These are phyloP conservation scores for Cairina moschata DNA, from an alignment of 2,113 vertebrate species.

Conservation along the genomic window DNA sequence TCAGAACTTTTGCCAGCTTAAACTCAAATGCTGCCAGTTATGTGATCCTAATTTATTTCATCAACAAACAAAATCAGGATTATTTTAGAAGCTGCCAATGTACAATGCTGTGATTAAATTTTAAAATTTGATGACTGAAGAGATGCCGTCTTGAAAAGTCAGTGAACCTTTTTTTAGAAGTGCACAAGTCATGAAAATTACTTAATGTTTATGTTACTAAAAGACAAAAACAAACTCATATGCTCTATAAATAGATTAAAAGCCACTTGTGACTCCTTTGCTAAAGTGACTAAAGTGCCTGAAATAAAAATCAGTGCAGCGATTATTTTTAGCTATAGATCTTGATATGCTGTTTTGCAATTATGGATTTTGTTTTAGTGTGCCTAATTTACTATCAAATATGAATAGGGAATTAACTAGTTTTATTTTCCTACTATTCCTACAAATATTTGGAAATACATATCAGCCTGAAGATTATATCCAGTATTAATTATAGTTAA, in stretches of 20 bases:
- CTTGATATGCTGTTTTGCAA: neutral
- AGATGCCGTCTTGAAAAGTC: slow-evolving; percentile 19
- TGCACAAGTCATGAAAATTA: slow-evolving; percentile 20
- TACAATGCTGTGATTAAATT: neutral
- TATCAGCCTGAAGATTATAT: neutral
- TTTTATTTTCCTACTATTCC: neutral
- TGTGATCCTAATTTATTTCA: slow-evolving; percentile 9
- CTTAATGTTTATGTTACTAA: slow-evolving; percentile 41
- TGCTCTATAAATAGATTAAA: slow-evolving; percentile 37
- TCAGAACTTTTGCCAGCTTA: slow-evolving; percentile 43
- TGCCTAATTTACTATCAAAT: neutral
- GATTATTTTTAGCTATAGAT: neutral
- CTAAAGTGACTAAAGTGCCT: neutral
- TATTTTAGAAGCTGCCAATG: slow-evolving; percentile 35
- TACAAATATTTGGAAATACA: neutral
- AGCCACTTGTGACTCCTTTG: neutral
- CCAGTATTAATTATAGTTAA: neutral
- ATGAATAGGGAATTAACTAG: neutral
- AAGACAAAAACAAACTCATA: neutral
- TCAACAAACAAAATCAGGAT: neutral
- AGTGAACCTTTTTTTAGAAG: slow-evolving; percentile 30
- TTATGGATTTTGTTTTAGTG: neutral
- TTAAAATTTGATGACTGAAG: slow-evolving; percentile 43
- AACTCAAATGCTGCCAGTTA: slow-evolving; percentile 18
- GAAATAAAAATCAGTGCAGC: neutral